Conservation (phyloP, 2,113 vertebrate species). For the Ivindomyrus marchei region DNA sequence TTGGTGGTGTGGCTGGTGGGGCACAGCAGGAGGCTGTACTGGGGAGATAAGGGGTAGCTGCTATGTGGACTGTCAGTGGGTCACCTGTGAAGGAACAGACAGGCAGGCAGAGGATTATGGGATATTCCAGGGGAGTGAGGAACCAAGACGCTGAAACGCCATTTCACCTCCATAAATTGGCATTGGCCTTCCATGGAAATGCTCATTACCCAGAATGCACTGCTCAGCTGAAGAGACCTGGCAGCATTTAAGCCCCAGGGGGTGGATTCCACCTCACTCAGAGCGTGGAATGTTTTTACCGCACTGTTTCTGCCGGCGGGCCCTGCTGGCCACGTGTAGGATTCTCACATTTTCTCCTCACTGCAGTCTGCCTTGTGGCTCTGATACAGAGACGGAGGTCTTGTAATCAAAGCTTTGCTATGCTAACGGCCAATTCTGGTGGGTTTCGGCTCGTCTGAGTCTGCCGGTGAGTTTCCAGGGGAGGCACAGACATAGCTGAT, state of each 20-base stretch:
- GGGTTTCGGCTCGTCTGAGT: neutral
- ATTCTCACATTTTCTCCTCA: neutral
- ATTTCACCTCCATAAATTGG: neutral
- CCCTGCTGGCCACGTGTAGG: neutral
- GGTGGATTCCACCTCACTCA: slow-evolving; percentile 5
- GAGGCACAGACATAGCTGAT: neutral
- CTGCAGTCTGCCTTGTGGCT: neutral
- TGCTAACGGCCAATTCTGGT: neutral
- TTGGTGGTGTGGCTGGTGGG: neutral
- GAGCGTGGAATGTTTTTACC: slow-evolving; percentile 20
- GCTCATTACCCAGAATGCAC: slow-evolving; percentile 20
- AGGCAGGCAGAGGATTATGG: neutral
- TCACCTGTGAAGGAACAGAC: neutral
- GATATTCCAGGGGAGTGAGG: neutral
- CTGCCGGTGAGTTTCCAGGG: neutral
- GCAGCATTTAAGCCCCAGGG: slow-evolving; percentile 20
- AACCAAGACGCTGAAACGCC: neutral
- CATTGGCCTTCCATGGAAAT: neutral
- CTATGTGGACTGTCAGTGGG: neutral
- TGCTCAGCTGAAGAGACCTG: slow-evolving; percentile 16
- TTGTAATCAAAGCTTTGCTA: neutral
- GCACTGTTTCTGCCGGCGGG: neutral
- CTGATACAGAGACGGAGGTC: neutral
- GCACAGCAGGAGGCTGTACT: neutral
- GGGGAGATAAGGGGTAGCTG: neutral